A percentile compares a stretch with the other conserved stretches of the same genome.
Evolutionary conservation across 2,888 invertebrate species (phyloP).

Genomic region (Amaurobius ferox): DNA sequence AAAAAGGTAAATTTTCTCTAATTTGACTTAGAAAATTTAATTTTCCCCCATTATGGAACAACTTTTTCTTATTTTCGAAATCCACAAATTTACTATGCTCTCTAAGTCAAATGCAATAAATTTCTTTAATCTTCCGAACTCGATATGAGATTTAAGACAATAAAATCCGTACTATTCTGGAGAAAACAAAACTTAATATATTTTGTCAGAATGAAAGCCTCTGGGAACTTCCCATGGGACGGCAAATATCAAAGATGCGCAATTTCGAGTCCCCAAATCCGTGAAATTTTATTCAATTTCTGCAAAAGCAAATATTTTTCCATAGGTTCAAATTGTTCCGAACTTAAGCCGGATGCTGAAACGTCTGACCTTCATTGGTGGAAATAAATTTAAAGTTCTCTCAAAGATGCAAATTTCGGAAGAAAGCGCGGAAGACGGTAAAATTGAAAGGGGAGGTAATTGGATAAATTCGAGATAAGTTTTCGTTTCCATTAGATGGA

Average conservation of each 20-base stretch:
- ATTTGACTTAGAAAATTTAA: too few relatives aligned
- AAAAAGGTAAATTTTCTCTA: too few relatives aligned
- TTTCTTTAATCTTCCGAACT: too few relatives aligned
- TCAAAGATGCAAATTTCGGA: background rate
- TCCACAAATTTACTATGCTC: too few relatives aligned
- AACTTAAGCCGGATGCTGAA: background rate
- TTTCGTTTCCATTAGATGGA: background rate
- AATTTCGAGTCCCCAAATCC: background rate
- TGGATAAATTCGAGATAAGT: background rate
- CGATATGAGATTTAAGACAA: too few relatives aligned
- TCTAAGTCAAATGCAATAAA: too few relatives aligned
- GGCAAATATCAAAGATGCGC: background rate
- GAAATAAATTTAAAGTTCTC: slow-evolving; percentile 2
- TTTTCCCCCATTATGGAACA: too few relatives aligned
- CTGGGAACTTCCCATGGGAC: background rate
- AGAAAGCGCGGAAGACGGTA: background rate
- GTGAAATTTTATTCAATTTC: background rate
- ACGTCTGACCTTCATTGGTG: background rate
- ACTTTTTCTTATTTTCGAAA: too few relatives aligned
- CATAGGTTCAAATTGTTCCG: background rate
- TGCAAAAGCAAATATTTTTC: background rate
- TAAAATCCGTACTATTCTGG: background rate
- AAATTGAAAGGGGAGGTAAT: background rate
- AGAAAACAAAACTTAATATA: background rate
- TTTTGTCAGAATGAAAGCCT: background rate